Conservation (phyloP, 2,797 vertebrate genomes). For the Gadopsis marmoratus region DNA sequence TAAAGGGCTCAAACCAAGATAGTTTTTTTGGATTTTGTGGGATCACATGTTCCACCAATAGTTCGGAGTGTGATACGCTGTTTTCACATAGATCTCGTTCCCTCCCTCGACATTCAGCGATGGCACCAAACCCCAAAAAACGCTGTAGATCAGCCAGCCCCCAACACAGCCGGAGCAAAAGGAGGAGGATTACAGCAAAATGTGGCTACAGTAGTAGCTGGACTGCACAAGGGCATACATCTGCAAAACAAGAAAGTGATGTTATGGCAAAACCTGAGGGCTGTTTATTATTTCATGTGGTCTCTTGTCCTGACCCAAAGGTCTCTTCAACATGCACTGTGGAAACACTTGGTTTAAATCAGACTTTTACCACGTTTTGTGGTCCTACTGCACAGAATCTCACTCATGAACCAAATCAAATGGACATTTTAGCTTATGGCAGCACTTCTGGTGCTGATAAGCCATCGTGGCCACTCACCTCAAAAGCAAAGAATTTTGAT, state of each 20-base stretch:
- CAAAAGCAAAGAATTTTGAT: constrained; percentile 25
- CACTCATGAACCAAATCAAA: not conserved
- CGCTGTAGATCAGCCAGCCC: constrained; percentile 72
- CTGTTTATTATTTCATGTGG: constrained; percentile 19
- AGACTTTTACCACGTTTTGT: constrained; percentile 22
- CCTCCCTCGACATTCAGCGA: constrained; percentile 22
- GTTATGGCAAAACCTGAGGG: not conserved
- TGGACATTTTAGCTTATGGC: not conserved
- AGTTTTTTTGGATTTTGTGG: not conserved
- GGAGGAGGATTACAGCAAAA: constrained; percentile 46
- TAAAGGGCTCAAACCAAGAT: not conserved
- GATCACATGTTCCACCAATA: not conserved
- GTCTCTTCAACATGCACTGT: not conserved
- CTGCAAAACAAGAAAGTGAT: constrained; percentile 12
- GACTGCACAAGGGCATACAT: constrained; percentile 8
- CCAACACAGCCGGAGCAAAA: constrained; percentile 65
- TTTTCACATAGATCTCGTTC: constrained; percentile 47
- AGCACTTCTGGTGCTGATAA: not conserved
- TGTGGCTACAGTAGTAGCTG: not conserved
- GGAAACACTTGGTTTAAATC: constrained; percentile 26
- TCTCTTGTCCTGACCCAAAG: not conserved
- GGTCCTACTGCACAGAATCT: constrained; percentile 37
- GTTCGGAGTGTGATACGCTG: not conserved
- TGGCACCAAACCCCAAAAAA: constrained; percentile 68
- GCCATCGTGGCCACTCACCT: constrained; percentile 24